Base-by-base conservation (phyloP, 2,113 vertebrate species). In the Athene cunicularia region DNA sequence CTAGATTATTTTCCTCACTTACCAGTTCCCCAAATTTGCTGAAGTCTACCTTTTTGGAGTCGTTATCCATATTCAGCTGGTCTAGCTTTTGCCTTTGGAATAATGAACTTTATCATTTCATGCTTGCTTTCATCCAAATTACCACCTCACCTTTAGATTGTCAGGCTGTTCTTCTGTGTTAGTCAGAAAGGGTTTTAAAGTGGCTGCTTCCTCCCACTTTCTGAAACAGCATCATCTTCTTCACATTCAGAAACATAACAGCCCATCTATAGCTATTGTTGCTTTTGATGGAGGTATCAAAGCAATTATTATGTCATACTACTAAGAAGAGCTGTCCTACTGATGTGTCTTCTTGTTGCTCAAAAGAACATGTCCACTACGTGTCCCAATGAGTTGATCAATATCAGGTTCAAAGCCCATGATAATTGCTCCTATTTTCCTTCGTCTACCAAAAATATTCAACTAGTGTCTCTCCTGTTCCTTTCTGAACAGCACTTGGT, bases 1-100 rank as follows among this genome's bases (percentile, higher is more conserved):
- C 30, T 88, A 97, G 82, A 90, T 86, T 88, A 90, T 90, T 92
- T 90, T 94, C 90, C 82, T 96, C n/a, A 88, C 93, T 86, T 95
- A 97, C 92, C 96, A 93, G 88, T 97, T 97, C 41, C 23, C 55
- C 85, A 80, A 74, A 82, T 94, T 82, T 95, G 55, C 41, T 30
- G 15, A 95, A 94, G 86, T 92, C 93, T 94, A 73, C 49, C 73
- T 80, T 96, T 94, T 96, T 91, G 14, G 59, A 96, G 67, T 64
- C 60, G 64, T 93, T 97, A 91, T 93, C 70, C 81, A 60, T 88
- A 94, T 83, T 92, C 71, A 76, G 59, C 82, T 86, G 53, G 79
- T 74, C 81, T 90, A 62, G 55, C 55, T 93, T 92, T 96, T 95
- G 83, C 13, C 53, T 41, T 72, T 80, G n/a, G 63, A 96, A 88